Evolutionary conservation across 2,113 vertebrate genomes (phyloP).

Genomic region (Elephas maximus): DNA sequence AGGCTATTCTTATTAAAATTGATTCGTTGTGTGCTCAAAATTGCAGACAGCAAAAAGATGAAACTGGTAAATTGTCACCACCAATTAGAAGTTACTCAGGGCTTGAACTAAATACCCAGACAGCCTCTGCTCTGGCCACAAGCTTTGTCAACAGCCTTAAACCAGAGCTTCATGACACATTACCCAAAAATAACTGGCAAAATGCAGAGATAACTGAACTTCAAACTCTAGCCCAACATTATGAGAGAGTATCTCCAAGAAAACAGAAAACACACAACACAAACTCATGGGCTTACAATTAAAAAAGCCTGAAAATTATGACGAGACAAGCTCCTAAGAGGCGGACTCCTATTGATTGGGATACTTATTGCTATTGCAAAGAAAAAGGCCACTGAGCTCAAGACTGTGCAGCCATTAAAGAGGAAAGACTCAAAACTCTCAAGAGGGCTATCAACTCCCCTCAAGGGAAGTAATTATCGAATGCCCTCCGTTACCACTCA

Average conservation of each 20-base stretch:
- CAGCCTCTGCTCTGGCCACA: neutral
- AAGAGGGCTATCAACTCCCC: neutral
- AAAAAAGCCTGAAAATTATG: neutral
- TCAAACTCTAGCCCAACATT: neutral
- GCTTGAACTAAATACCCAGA: neutral
- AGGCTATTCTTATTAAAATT: neutral
- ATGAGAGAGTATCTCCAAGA: neutral
- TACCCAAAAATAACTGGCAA: neutral
- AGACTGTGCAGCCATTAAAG: neutral
- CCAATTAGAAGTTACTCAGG: neutral
- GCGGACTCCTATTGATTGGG: neutral
- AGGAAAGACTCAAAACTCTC: neutral
- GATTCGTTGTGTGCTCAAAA: neutral
- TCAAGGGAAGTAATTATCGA: neutral
- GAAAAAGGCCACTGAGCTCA: neutral
- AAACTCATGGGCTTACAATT: neutral
- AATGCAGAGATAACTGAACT: neutral
- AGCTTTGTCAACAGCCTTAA: neutral
- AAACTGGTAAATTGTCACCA: neutral
- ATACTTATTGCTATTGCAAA: neutral
- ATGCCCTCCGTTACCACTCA: neutral
- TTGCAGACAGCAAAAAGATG: neutral
- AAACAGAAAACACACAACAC: neutral
- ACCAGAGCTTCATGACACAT: neutral
- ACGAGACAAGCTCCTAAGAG: neutral